Base-by-base conservation (phyloP, 2,888 invertebrate genomes). In the Blastobasis adustella region DNA sequence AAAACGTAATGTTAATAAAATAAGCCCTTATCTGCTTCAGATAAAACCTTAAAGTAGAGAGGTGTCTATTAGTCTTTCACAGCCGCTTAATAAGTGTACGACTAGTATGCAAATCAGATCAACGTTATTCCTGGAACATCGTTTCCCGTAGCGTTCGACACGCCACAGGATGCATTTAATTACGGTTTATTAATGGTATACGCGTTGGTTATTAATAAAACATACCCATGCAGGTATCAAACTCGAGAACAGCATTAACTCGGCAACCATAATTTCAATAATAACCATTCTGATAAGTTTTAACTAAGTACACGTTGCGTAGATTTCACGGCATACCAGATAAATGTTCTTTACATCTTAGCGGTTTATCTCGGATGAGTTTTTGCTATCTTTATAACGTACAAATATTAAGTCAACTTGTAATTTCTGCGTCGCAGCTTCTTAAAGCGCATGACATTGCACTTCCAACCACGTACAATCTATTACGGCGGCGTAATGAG, bases 371-470 rank as follows among this genome's bases (percentile, higher is more conserved):
- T 23, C 23, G 23, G 23, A 23, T 23, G 23, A 23, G 1, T 23
- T 39, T 44, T 10, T 5, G 5, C 36, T 8, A 39, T 39, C n/a
- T 23, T 23, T 23, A 23, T 23, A 23, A 23, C 23, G 23, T 23
- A 23, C 23, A 23, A 23, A 23, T 23, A 23, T 23, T 23, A 23
- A 23, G 23, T 23, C 23, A 23, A 23, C 23, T 1, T 23, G 23
- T 23, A 23, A 23, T 23, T 23, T 46, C 49, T 4, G 42, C 37
- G 41, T 47, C 23, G 57, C 61, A 59, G 64, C 67, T 73, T 63
- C 68, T 71, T 66, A 69, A 63, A 68, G 63, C 65, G 67, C 67
- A 76, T 79, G 78, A 78, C 74, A 74, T 54, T 67, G 78, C 76
- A 71, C 55, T 74, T 73, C 62, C 62, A 63, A 23, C 23, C 23